These are phyloP conservation scores for Chrysodeixis includens DNA, from an alignment of 2,888 invertebrate genomes.

Conservation along the genomic window DNA sequence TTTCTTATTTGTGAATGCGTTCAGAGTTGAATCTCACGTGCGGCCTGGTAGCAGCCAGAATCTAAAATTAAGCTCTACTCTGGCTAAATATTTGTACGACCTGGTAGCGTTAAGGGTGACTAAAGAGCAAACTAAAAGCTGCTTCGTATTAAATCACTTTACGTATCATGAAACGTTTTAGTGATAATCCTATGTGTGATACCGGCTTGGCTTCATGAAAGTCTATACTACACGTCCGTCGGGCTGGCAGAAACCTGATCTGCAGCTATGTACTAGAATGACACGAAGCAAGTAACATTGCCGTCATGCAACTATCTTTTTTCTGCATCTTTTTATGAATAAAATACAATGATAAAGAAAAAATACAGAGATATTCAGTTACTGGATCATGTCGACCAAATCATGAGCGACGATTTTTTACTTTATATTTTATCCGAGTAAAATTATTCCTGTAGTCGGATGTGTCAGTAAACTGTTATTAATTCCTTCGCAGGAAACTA, in stretches of 20 bases:
- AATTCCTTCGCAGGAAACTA: too few species aligned
- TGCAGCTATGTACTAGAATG: slow-evolving; percentile 57
- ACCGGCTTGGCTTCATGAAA: slow-evolving; percentile 70
- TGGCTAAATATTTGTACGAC: slow-evolving; percentile 4
- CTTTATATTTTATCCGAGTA: background rate
- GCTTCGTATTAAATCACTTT: slow-evolving; percentile 5
- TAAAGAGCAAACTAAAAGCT: slow-evolving; percentile 6
- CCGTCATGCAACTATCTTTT: slow-evolving; percentile 31
- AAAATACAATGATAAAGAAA: background rate
- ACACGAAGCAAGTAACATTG: slow-evolving; percentile 52
- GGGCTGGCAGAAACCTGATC: slow-evolving; percentile 62
- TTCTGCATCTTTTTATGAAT: background rate
- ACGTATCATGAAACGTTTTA: slow-evolving; percentile 17
- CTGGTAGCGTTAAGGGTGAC: slow-evolving; percentile 4
- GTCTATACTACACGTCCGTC: slow-evolving; percentile 67
- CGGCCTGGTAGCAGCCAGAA: slow-evolving; percentile 11
- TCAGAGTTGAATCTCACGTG: slow-evolving; percentile 4
- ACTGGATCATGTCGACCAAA: background rate
- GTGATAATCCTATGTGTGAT: slow-evolving; percentile 28
- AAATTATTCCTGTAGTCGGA: background rate
- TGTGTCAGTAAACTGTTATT: background rate
- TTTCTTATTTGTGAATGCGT: slow-evolving; percentile 4
- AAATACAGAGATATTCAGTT: background rate
- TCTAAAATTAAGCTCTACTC: slow-evolving; percentile 16
- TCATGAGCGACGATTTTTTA: background rate